These are phyloP conservation scores for Lichenostomus cassidix DNA, from an alignment of 2,113 vertebrate genomes.

Conservation along the genomic window DNA sequence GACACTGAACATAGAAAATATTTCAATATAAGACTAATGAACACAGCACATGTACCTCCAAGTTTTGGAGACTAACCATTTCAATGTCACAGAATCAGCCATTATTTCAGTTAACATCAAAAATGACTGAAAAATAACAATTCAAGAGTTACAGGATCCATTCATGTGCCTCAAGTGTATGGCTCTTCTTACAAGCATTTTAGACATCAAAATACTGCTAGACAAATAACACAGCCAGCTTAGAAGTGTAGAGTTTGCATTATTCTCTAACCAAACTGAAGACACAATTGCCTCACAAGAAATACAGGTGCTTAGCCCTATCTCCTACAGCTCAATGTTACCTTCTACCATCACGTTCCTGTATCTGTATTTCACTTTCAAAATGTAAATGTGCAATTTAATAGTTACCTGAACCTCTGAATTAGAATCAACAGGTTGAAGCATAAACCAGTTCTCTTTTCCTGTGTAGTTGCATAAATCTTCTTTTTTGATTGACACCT, in stretches of 20 bases:
- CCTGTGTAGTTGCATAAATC: slow-evolving; percentile 90
- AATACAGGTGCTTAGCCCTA: neutral
- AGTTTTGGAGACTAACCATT: neutral
- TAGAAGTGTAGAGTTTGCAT: neutral
- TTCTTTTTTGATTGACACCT: slow-evolving; percentile 95
- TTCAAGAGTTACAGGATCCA: neutral
- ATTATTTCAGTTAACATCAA: neutral
- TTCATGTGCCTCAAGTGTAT: neutral
- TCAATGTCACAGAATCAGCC: neutral
- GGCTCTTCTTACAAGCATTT: neutral
- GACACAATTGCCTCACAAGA: neutral
- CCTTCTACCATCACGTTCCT: neutral
- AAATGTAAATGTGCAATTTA: neutral
- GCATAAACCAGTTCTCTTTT: slow-evolving; percentile 92
- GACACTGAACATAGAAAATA: neutral
- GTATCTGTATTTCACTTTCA: neutral
- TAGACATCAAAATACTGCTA: neutral
- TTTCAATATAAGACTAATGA: neutral
- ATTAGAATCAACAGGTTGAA: slow-evolving; percentile 93
- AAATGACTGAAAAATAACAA: neutral
- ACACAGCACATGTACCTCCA: neutral
- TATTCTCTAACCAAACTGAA: neutral
- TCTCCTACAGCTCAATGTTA: neutral
- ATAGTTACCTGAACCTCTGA: slow-evolving; percentile 95
- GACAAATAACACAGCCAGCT: neutral